Evolutionary conservation across 2,888 invertebrate genomes (phyloP).

Genomic region (Pachliopta kotzebuea): DNA sequence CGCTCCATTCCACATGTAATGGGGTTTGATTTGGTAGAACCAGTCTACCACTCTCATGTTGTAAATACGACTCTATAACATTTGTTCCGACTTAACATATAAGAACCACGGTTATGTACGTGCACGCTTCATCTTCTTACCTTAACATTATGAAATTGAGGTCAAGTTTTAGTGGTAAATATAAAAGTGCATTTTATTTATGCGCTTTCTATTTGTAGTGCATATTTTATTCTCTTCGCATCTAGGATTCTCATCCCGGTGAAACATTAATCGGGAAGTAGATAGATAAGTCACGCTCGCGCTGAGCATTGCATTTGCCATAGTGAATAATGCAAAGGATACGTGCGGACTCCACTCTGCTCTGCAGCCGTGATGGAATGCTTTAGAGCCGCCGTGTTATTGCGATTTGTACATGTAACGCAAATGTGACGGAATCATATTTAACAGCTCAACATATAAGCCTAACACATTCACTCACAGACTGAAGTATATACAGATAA

Average conservation of each 20-base stretch:
- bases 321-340: constrained; percentile 70
- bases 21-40: no score
- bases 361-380: constrained; percentile 54
- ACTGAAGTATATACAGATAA: neutral
- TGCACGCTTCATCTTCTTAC: no score
- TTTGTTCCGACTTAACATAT: no score
- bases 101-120: no score
- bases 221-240: constrained; percentile 24
- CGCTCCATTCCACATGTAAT: no score
- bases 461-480: neutral
- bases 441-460: neutral
- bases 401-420: constrained; percentile 11
- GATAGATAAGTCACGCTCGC: constrained; percentile 69
- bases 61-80: no score
- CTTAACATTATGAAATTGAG: no score
- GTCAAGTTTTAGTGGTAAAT: no score
- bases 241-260: constrained; percentile 51
- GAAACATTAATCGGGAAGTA: constrained; percentile 53
- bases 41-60: no score
- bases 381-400: constrained; percentile 50
- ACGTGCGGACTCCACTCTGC: constrained; percentile 52
- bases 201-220: constrained; percentile 3
- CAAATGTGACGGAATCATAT: neutral
- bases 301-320: constrained; percentile 63
- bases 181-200: neutral